phyloP scores from a whole-genome alignment of 2,113 vertebrate genomes.

The Spea bombifrons region DNA sequence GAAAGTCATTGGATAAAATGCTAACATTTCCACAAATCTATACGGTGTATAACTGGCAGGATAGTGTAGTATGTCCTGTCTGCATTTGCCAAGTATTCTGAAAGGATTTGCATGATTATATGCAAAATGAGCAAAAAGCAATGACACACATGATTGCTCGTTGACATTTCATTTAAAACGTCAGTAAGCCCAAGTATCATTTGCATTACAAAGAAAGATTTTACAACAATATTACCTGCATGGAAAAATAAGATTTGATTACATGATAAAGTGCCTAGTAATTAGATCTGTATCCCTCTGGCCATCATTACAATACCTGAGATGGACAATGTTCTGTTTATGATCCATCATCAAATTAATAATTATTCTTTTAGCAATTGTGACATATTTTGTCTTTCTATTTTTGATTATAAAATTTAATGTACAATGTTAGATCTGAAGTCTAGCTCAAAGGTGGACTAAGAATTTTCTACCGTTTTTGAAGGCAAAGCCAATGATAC shows the following conservation, averaged over 20 bases:
- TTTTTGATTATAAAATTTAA: too few species aligned
- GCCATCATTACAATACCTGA: slow-evolving; percentile 7
- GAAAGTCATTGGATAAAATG: too few species aligned
- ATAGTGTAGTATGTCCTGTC: background rate
- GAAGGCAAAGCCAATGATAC: too few species aligned
- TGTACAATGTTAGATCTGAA: too few species aligned
- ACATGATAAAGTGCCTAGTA: background rate
- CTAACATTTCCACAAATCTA: too few species aligned
- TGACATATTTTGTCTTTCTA: too few species aligned
- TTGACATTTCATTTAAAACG: slow-evolving; percentile 37
- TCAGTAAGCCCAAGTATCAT: slow-evolving; percentile 10
- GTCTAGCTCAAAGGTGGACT: too few species aligned
- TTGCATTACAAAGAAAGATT: slow-evolving; percentile 15
- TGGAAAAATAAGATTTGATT: slow-evolving; percentile 1
- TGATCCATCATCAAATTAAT: too few species aligned
- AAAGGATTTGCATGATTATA: slow-evolving; percentile 15
- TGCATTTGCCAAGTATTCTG: background rate
- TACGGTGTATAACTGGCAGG: too few species aligned
- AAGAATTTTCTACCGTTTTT: too few species aligned
- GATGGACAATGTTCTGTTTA: background rate
- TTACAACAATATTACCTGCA: slow-evolving; percentile 7
- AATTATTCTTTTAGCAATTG: too few species aligned
- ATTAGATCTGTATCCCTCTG: background rate
- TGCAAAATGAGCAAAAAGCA: slow-evolving; percentile 30
- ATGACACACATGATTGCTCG: slow-evolving; percentile 23